These are phyloP conservation scores for Peribatodes rhomboidaria DNA, from an alignment of 2,888 invertebrate species.

Conservation along the genomic window DNA sequence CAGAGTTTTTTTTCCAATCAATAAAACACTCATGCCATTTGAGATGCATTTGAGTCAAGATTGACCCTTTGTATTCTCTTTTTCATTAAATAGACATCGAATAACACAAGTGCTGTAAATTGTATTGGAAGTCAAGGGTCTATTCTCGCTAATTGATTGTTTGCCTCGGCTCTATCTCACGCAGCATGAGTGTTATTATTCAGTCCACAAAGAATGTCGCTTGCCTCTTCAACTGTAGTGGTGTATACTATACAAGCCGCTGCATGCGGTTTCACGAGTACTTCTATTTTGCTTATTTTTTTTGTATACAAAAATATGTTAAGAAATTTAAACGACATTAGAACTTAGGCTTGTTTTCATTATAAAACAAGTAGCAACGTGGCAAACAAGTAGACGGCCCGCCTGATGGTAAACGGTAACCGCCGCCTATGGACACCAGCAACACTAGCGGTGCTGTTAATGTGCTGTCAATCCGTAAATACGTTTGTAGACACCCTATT, in stretches of 20 bases:
- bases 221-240: constrained; percentile 19
- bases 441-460: too few relatives aligned
- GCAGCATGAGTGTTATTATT: constrained; percentile 26
- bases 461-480: too few relatives aligned
- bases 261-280: neutral
- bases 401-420: too few relatives aligned
- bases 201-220: constrained; percentile 16
- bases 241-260: neutral
- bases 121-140: constrained; percentile 19
- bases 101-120: constrained; percentile 15
- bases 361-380: too few relatives aligned
- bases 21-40: neutral
- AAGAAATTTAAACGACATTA: too few relatives aligned
- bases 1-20: too few relatives aligned
- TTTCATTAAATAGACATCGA: constrained; percentile 6
- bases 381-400: too few relatives aligned
- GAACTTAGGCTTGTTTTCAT: too few relatives aligned
- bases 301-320: too few relatives aligned
- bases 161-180: constrained; percentile 21
- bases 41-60: neutral
- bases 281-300: neutral
- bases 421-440: too few relatives aligned
- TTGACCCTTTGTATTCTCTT: neutral
- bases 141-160: constrained; percentile 33
- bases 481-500: too few relatives aligned